A percentile compares a stretch with the other conserved stretches of the same genome.
Evolutionary conservation across 2,888 invertebrate genomes (phyloP).

Genomic region (Dilophus febrilis): DNA sequence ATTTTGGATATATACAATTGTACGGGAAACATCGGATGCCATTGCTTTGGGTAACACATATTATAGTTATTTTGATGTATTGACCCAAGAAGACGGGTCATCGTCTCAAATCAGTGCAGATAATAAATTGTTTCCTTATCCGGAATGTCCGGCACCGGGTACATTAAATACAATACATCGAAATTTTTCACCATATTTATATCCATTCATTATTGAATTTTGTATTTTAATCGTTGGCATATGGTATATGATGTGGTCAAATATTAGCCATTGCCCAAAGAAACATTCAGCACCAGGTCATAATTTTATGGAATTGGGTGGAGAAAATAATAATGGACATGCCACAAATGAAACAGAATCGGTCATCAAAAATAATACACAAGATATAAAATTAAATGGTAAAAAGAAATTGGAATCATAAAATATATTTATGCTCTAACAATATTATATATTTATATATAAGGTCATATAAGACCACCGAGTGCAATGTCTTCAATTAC

Average conservation of each 20-base stretch:
- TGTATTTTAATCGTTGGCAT: conserved; percentile 61
- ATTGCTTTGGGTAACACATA: conserved; percentile 13
- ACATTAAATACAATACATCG: conserved; percentile 35
- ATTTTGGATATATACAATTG: conserved; percentile 63
- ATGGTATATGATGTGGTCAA: conserved; percentile 56
- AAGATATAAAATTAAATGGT: neutral
- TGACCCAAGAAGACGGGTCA: too few species aligned
- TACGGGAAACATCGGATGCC: conserved; percentile 55
- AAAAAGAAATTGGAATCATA: too few species aligned
- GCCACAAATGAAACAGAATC: conserved; percentile 11
- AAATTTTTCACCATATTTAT: conserved; percentile 56
- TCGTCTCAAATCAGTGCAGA: too few species aligned
- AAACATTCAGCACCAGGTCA: conserved; percentile 7
- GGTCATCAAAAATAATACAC: neutral
- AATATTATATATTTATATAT: too few species aligned
- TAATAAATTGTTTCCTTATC: conserved; percentile 5
- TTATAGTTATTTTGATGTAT: neutral
- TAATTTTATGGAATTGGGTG: neutral
- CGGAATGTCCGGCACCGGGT: conserved; percentile 32
- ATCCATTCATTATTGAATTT: conserved; percentile 66
- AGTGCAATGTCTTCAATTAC: neutral
- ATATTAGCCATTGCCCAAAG: conserved; percentile 43
- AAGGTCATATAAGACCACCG: neutral
- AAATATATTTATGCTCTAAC: neutral
- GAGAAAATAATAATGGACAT: conserved; percentile 19